Percentiles rank a stretch among this genome's conserved stretches.
Evolutionary conservation across 2,888 invertebrate species (phyloP).

Genomic region (Cylloceria caligata): DNA sequence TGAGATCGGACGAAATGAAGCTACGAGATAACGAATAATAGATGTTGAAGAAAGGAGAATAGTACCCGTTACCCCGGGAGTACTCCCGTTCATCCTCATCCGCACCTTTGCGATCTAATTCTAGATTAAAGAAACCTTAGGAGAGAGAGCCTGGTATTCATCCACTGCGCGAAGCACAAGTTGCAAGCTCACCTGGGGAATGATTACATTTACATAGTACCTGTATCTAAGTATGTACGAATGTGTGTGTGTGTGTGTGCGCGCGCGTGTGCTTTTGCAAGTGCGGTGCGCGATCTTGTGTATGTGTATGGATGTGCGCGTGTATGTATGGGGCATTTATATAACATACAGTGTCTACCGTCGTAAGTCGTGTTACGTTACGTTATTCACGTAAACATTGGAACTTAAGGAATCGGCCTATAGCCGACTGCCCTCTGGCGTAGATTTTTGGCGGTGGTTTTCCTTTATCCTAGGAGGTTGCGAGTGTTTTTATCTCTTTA

Average conservation of each 20-base stretch:
- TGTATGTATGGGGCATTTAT: too few relatives aligned
- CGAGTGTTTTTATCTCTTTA: too few relatives aligned
- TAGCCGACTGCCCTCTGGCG: too few relatives aligned
- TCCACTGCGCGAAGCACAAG: constrained; percentile 67
- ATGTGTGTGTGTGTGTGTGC: background rate
- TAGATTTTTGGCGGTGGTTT: too few relatives aligned
- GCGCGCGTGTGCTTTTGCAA: background rate
- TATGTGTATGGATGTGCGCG: too few relatives aligned
- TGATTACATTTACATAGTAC: constrained; percentile 76
- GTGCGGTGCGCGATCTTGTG: too few relatives aligned
- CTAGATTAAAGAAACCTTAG: constrained; percentile 82
- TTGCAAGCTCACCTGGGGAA: constrained; percentile 57
- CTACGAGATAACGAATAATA: background rate
- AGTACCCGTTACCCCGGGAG: too few relatives aligned
- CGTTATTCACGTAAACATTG: too few relatives aligned
- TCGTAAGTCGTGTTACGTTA: too few relatives aligned
- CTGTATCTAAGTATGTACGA: constrained; percentile 14
- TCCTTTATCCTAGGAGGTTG: too few relatives aligned
- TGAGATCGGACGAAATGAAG: background rate
- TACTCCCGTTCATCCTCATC: constrained; percentile 34
- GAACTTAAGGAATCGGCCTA: too few relatives aligned
- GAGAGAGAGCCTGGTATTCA: constrained; percentile 74
- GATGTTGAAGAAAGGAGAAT: background rate
- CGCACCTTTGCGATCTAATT: constrained; percentile 73
- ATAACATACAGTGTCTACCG: too few relatives aligned